These are phyloP conservation scores for Pterocles orientalis DNA, from an alignment of 2,113 vertebrate species.

Conservation along the genomic window DNA sequence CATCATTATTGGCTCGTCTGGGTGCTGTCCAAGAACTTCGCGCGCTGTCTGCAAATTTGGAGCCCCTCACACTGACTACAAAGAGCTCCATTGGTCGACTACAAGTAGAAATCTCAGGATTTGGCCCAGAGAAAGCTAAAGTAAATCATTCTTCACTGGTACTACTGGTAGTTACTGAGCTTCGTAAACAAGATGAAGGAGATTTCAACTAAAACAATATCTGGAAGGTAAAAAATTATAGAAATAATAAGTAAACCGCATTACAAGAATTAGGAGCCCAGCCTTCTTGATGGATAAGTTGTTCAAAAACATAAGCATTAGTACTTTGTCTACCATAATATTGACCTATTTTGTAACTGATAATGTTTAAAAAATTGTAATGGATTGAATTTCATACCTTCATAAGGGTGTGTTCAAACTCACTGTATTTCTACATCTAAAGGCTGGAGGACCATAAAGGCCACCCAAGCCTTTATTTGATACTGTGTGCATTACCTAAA, in stretches of 20 bases:
- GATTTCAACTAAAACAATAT: background rate
- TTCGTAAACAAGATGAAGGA: background rate
- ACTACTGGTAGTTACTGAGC: background rate
- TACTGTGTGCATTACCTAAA: background rate
- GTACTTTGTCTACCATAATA: background rate
- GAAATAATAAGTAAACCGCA: background rate
- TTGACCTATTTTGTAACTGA: background rate
- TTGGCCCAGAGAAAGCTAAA: background rate
- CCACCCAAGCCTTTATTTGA: background rate
- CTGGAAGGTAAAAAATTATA: background rate
- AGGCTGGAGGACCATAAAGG: background rate
- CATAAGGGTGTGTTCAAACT: background rate
- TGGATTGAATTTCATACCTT: background rate
- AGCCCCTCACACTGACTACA: too few relatives aligned
- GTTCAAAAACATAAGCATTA: background rate
- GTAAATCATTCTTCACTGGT: background rate
- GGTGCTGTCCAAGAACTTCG: too few relatives aligned
- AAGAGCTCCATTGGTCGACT: too few relatives aligned
- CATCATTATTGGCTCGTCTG: too few relatives aligned
- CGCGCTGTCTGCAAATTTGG: too few relatives aligned
- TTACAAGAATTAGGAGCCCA: background rate
- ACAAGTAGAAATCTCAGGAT: background rate
- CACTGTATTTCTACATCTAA: background rate
- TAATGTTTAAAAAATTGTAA: background rate
- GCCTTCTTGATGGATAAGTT: background rate